These are phyloP conservation scores for Tamias sibiricus DNA, from an alignment of 2,113 vertebrate genomes.

Conservation along the genomic window DNA sequence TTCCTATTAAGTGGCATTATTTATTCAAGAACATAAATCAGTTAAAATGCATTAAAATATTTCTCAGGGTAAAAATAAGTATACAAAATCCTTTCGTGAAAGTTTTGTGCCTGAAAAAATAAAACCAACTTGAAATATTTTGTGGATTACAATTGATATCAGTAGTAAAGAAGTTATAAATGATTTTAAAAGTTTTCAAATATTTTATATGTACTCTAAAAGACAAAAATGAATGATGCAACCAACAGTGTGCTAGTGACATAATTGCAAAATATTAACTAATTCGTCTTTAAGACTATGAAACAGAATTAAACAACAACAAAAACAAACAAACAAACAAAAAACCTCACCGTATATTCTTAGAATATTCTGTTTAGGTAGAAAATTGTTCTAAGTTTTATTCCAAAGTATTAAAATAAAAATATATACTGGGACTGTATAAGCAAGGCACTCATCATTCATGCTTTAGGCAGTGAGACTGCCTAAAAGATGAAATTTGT, in stretches of 20 bases:
- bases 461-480: neutral
- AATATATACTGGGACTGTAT: neutral
- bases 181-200: neutral
- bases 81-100: slow-evolving; percentile 25
- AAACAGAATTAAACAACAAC: neutral
- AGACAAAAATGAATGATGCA: neutral
- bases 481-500: neutral
- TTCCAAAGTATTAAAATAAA: neutral
- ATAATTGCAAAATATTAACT: slow-evolving; percentile 4
- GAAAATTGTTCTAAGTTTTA: neutral
- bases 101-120: neutral
- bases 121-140: neutral
- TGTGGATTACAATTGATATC: neutral
- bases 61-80: neutral
- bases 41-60: neutral
- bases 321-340: too few relatives aligned
- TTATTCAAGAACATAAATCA: slow-evolving; percentile 48
- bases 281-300: neutral
- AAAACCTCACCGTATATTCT: neutral
- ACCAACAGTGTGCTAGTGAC: neutral
- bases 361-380: neutral
- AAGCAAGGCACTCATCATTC: neutral
- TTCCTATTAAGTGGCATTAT: neutral
- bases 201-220: neutral
- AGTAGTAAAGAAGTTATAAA: neutral